phyloP scores from a whole-genome alignment of 2,113 vertebrate genomes.

The Atlantisia rogersi region DNA sequence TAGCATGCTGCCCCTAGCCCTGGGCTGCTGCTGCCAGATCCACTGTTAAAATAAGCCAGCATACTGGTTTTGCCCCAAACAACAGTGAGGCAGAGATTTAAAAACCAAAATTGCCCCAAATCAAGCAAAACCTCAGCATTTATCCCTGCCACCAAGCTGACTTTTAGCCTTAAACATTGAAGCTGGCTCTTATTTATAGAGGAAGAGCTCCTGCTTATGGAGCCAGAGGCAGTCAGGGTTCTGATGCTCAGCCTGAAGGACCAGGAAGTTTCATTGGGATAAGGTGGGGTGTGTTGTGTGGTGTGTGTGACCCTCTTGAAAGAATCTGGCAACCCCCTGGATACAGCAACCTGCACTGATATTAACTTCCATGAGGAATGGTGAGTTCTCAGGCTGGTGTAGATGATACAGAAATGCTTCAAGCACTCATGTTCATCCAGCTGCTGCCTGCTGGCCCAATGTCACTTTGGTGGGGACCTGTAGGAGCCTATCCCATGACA shows the following conservation, averaged over 20 bases:
- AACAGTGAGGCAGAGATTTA: neutral
- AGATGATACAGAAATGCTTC: neutral
- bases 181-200: neutral
- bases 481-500: neutral
- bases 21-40: neutral
- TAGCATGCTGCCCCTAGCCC: neutral
- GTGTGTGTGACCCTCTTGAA: neutral
- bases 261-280: neutral
- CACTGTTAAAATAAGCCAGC: accelerated
- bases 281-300: neutral
- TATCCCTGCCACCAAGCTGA: neutral
- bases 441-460: neutral
- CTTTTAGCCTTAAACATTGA: neutral
- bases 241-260: neutral
- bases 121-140: accelerated
- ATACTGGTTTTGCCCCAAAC: neutral
- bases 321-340: neutral
- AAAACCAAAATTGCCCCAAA: neutral
- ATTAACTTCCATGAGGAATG: accelerated
- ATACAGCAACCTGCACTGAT: neutral
- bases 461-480: neutral
- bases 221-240: neutral
- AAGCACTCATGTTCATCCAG: neutral
- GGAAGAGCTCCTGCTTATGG: neutral
- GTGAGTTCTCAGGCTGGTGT: neutral